Conservation (phyloP, 1,140 invertebrate species). For the Pseudomyrmex flavicornis region DNA sequence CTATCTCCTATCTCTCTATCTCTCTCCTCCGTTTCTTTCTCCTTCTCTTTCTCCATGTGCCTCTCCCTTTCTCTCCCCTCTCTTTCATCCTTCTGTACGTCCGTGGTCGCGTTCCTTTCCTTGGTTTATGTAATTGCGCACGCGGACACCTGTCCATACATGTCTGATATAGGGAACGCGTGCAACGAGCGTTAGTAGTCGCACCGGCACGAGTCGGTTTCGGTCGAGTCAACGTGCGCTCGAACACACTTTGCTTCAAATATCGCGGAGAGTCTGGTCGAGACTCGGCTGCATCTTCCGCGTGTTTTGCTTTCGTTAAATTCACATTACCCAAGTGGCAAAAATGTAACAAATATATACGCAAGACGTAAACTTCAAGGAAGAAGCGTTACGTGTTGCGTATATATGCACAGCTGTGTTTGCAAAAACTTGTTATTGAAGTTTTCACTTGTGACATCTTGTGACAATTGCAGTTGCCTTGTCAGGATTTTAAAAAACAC, state of each 20-base stretch:
- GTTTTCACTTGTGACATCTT: not conserved
- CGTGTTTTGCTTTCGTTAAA: not conserved
- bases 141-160: slow-evolving; percentile 64
- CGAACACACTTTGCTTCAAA: not conserved
- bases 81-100: not conserved
- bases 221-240: not conserved
- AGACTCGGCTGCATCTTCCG: not conserved
- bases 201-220: not conserved
- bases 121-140: slow-evolving; percentile 67
- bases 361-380: too few relatives aligned
- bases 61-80: not conserved
- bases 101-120: slow-evolving; percentile 55
- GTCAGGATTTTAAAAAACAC: slow-evolving; percentile 70
- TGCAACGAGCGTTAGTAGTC: not conserved
- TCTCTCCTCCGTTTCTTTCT: not conserved
- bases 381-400: too few relatives aligned
- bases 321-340: too few relatives aligned
- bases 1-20: not conserved
- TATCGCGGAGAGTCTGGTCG: too few relatives aligned
- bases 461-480: slow-evolving; percentile 25
- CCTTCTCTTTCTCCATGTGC: not conserved
- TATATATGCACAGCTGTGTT: not conserved
- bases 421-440: not conserved
- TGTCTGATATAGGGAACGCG: not conserved
- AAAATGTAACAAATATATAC: too few relatives aligned